Evolutionary conservation across 2,888 invertebrate species (phyloP).

Genomic region (Rotaria magnacalcarata): DNA sequence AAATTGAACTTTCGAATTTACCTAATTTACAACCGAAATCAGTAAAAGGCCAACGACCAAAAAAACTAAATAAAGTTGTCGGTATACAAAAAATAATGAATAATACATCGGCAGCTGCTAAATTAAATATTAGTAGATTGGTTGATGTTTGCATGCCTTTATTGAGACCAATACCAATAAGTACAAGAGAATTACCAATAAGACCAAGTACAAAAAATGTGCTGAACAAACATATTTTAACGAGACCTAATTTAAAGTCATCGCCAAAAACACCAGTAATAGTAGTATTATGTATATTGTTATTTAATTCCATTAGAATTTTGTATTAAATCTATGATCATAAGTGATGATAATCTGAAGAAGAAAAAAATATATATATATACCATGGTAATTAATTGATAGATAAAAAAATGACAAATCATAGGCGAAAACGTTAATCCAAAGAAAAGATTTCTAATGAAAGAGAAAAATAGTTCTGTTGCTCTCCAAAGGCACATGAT

Average conservation of each 20-base stretch:
- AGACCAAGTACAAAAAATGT: conserved; percentile 23
- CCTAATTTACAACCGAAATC: conserved; percentile 33
- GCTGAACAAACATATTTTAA: conserved; percentile 31
- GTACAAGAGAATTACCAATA: conserved; percentile 18
- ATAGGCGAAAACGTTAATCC: too few species aligned
- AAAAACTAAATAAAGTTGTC: background rate
- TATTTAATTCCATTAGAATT: too few species aligned
- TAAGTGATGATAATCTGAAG: too few species aligned
- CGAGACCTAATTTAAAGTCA: background rate
- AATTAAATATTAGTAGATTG: conserved; percentile 34
- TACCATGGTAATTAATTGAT: too few species aligned
- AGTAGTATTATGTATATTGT: too few species aligned
- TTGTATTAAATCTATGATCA: too few species aligned
- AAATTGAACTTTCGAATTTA: background rate
- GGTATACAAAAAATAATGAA: conserved; percentile 28
- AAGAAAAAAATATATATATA: too few species aligned
- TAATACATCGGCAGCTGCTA: conserved; percentile 20
- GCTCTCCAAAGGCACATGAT: too few species aligned
- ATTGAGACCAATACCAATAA: conserved; percentile 13
- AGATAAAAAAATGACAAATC: too few species aligned
- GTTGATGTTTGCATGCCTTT: conserved; percentile 34
- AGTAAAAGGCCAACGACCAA: conserved; percentile 25
- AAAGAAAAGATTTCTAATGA: too few species aligned
- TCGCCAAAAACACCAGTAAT: too few species aligned
- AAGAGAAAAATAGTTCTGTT: too few species aligned